phyloP scores from a whole-genome alignment of 2,113 vertebrate species.

The Trichomycterus rosablanca region DNA sequence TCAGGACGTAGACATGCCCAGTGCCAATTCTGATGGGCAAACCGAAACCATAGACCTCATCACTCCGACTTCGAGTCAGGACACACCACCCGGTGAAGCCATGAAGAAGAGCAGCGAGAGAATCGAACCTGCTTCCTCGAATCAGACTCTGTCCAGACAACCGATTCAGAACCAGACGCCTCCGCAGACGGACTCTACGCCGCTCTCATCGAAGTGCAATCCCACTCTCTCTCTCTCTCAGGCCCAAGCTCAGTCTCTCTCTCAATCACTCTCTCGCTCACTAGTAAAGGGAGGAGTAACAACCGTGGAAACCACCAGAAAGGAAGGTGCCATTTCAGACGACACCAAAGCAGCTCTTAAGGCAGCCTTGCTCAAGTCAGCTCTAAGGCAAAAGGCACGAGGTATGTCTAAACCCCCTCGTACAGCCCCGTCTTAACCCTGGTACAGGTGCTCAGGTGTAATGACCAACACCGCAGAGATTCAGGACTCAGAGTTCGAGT shows the following conservation, averaged over 20 bases:
- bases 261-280: conserved; percentile 65
- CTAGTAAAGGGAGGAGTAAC: conserved; percentile 56
- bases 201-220: conserved; percentile 43
- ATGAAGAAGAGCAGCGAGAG: conserved; percentile 53
- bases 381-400: conserved; percentile 79
- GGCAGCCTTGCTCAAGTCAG: conserved; percentile 82
- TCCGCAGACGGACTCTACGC: conserved; percentile 40
- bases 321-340: conserved; percentile 86
- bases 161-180: conserved; percentile 47
- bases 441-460: too few relatives aligned
- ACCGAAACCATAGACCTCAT: conserved; percentile 80
- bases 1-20: conserved; percentile 87
- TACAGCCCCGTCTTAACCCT: too few relatives aligned
- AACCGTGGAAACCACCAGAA: conserved; percentile 66
- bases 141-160: conserved; percentile 16
- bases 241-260: conserved; percentile 65
- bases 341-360: conserved; percentile 91
- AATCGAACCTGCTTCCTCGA: conserved; percentile 37
- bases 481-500: too few relatives aligned
- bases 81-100: conserved; percentile 44
- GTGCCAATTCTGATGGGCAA: conserved; percentile 76
- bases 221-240: conserved; percentile 63
- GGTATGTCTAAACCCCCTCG: conserved; percentile 68
- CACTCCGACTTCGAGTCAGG: conserved; percentile 64
- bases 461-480: too few relatives aligned